phyloP scores from a whole-genome alignment of 2,797 vertebrate genomes.

The Helostoma temminkii region DNA sequence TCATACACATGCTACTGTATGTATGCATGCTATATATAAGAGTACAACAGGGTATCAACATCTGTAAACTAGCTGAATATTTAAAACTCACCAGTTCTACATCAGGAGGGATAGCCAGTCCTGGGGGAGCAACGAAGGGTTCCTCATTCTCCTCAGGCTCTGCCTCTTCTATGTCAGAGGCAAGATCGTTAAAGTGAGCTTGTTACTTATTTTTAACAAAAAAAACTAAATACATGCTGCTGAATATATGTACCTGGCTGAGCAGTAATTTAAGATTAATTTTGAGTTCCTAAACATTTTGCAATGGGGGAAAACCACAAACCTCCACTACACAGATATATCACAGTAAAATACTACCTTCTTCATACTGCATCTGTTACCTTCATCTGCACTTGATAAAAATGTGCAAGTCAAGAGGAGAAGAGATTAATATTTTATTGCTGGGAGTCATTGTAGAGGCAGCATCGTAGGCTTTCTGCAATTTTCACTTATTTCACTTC shows the following conservation, averaged over 20 bases:
- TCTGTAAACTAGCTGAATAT: constrained; percentile 3
- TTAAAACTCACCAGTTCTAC: constrained; percentile 92
- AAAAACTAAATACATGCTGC: constrained; percentile 14
- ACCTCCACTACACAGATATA: constrained; percentile 14
- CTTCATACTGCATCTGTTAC: constrained; percentile 2
- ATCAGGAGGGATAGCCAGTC: constrained; percentile 92
- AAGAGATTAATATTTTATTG: constrained; percentile 25
- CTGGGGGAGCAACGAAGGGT: constrained; percentile 93
- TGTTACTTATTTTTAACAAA: constrained; percentile 20
- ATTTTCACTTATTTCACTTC: neutral
- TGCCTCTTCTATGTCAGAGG: constrained; percentile 73
- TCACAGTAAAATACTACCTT: constrained; percentile 15
- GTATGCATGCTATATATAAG: neutral
- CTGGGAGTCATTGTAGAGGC: constrained; percentile 20
- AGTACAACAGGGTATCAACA: neutral
- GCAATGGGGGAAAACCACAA: constrained; percentile 3
- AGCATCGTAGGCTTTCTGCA: neutral
- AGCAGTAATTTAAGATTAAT: constrained; percentile 30
- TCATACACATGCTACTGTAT: too few relatives aligned
- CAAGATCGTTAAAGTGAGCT: neutral
- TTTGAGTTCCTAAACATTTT: constrained; percentile 23
- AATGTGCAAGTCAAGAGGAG: constrained; percentile 29
- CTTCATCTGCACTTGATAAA: constrained; percentile 26
- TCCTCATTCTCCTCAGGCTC: constrained; percentile 94
- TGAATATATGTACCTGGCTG: constrained; percentile 10